Percentiles rank a stretch among this genome's conserved stretches.
Conservation (phyloP, 1,140 invertebrate species). For the Drosophila equinoxialis region DNA sequence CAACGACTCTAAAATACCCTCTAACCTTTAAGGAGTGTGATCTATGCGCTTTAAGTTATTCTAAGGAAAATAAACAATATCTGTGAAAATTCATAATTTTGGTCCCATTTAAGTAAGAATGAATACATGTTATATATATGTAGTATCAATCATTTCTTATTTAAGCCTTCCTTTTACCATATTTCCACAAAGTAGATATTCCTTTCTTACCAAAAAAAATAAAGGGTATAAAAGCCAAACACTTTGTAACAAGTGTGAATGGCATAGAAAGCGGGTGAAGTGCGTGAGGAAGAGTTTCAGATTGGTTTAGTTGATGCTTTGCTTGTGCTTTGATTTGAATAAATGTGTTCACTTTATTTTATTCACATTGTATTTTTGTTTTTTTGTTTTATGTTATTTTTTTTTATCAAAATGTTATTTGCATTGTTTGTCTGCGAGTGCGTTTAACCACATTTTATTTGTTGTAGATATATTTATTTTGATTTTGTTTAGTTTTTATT, state of each 20-base stretch:
- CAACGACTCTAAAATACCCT: not conserved
- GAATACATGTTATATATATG: too few species aligned
- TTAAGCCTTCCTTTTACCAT: too few species aligned
- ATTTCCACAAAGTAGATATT: not conserved
- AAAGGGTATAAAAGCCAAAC: not conserved
- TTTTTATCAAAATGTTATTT: constrained; percentile 32
- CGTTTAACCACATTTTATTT: constrained; percentile 54
- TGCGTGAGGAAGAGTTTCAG: constrained; percentile 3
- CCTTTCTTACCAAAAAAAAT: not conserved
- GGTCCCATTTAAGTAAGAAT: not conserved
- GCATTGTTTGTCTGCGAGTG: constrained; percentile 46
- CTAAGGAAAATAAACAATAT: too few species aligned
- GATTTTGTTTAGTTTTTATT: constrained; percentile 35
- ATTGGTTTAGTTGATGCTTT: constrained; percentile 33
- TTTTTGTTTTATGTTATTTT: constrained; percentile 2
- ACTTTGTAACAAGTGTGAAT: constrained; percentile 20
- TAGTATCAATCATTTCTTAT: too few species aligned
- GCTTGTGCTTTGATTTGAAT: constrained; percentile 59
- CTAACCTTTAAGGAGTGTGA: too few species aligned
- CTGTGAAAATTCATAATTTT: too few species aligned
- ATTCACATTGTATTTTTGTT: constrained; percentile 19
- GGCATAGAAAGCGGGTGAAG: not conserved
- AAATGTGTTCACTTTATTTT: constrained; percentile 37
- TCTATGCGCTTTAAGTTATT: too few species aligned
- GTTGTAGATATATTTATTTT: constrained; percentile 26